Evolutionary conservation across 2,113 vertebrate genomes (phyloP).

Genomic region (Psittacara wagleri): DNA sequence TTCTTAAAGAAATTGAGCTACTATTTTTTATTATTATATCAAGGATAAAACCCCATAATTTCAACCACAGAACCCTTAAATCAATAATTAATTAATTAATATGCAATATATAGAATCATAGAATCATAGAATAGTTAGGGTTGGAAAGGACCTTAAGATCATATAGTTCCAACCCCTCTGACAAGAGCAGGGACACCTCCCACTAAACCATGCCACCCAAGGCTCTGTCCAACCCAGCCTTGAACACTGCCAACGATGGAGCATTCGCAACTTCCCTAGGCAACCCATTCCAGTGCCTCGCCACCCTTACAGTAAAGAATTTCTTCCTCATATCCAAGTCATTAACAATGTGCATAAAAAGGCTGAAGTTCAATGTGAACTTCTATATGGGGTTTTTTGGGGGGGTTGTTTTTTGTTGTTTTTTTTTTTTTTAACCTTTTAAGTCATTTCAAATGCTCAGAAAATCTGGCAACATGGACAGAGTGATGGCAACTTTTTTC

Average conservation of each 20-base stretch:
- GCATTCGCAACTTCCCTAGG: no score
- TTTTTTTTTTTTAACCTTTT: background rate
- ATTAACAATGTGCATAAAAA: background rate
- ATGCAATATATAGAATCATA: background rate
- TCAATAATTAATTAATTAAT: background rate
- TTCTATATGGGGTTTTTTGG: background rate
- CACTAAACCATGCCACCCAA: no score
- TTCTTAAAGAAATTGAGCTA: background rate
- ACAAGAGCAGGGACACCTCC: no score
- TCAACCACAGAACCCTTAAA: background rate
- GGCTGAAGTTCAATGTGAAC: background rate
- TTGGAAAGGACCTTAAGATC: no score
- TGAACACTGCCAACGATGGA: no score
- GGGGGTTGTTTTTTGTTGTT: no score
- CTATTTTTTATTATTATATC: background rate
- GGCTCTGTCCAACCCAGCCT: no score
- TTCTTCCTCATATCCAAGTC: background rate
- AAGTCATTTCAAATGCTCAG: background rate
- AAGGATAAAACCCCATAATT: background rate
- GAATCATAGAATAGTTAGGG: no score
- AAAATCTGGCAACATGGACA: background rate
- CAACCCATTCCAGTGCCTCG: no score
- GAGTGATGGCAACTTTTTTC: background rate
- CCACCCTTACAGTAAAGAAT: no score
- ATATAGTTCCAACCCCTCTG: no score